These are phyloP conservation scores for Rhagoletis pomonella DNA, from an alignment of 1,140 invertebrate genomes.

Conservation along the genomic window DNA sequence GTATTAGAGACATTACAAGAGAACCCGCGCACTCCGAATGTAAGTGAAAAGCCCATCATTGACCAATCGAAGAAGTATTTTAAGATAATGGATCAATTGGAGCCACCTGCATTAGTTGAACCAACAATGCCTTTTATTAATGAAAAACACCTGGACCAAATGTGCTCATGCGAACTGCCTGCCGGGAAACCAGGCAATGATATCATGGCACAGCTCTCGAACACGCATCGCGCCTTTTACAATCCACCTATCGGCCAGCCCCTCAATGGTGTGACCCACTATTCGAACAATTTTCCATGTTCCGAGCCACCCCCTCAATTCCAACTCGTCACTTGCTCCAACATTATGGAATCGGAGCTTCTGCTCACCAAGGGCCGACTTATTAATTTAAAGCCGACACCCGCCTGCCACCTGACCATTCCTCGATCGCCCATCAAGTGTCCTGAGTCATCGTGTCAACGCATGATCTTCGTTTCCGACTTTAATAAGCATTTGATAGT, in stretches of 20 bases:
- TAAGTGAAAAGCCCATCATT: constrained; percentile 25
- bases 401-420: constrained; percentile 52
- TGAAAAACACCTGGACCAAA: neutral
- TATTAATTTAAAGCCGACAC: constrained; percentile 9
- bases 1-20: constrained; percentile 52
- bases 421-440: constrained; percentile 61
- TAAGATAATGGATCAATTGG: neutral
- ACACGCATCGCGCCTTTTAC: constrained; percentile 44
- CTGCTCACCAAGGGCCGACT: neutral
- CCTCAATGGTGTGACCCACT: neutral
- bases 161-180: neutral
- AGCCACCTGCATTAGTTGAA: neutral
- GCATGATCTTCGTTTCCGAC: constrained; percentile 63
- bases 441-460: constrained; percentile 61
- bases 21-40: neutral
- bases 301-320: constrained; percentile 48
- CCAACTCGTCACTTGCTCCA: constrained; percentile 42
- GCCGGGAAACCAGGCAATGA: neutral
- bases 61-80: constrained; percentile 36
- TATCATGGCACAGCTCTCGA: constrained; percentile 12
- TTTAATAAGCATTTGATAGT: constrained; percentile 62
- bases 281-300: neutral
- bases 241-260: neutral
- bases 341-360: neutral
- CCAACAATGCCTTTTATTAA: neutral